phyloP scores from a whole-genome alignment of 1,140 invertebrate genomes.

The Drosophila setifemur region DNA sequence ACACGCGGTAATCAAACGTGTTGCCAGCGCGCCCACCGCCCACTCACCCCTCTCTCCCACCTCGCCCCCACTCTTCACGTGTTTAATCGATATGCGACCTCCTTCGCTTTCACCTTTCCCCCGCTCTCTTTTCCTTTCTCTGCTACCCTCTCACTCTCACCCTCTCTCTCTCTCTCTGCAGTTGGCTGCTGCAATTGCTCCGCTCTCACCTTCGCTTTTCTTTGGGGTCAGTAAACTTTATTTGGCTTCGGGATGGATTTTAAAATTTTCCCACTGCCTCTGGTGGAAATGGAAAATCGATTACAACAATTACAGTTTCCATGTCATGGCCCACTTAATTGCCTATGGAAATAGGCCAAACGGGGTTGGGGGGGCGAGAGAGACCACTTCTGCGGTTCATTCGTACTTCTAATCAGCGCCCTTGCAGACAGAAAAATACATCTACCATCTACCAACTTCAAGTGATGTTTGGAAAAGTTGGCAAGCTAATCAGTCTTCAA shows the following conservation, averaged over 20 bases:
- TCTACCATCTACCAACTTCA: neutral
- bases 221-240: slow-evolving; percentile 69
- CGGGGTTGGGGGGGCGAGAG: neutral
- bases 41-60: neutral
- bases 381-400: neutral
- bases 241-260: slow-evolving; percentile 39
- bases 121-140: slow-evolving; percentile 9
- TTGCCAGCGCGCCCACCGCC: slow-evolving; percentile 46
- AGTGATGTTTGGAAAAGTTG: slow-evolving; percentile 14
- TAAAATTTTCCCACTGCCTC: slow-evolving; percentile 37
- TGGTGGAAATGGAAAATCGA: slow-evolving; percentile 60
- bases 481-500: slow-evolving; percentile 17
- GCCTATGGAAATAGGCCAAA: slow-evolving; percentile 19
- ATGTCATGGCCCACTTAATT: slow-evolving; percentile 62
- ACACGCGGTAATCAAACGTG: slow-evolving; percentile 80
- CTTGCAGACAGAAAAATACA: slow-evolving; percentile 12
- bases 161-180: neutral
- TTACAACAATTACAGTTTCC: slow-evolving; percentile 49
- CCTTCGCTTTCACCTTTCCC: slow-evolving; percentile 21
- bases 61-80: slow-evolving; percentile 16
- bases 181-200: slow-evolving; percentile 58
- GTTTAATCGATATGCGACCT: slow-evolving; percentile 69
- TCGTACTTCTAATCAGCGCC: slow-evolving; percentile 22
- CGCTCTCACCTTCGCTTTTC: slow-evolving; percentile 5
- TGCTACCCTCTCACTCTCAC: slow-evolving; percentile 46